Base-by-base conservation (phyloP, 2,113 vertebrate species). In the Thomomys bottae region DNA sequence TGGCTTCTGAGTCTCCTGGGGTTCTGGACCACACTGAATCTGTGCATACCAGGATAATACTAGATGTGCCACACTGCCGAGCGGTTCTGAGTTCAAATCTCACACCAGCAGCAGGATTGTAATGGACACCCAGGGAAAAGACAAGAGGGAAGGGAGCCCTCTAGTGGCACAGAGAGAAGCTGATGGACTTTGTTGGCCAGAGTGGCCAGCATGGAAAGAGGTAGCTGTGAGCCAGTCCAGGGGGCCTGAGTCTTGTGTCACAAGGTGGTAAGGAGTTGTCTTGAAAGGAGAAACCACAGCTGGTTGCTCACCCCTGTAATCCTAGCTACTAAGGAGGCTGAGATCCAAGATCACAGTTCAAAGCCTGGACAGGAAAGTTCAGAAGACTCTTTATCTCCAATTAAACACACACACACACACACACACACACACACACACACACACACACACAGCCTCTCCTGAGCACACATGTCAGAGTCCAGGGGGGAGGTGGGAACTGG, bases 21-120 rank as follows among this genome's bases (percentile, higher is more conserved):
- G 21, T 8, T 2, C 71, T 17, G 0, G 5, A 40, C 28, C 34
- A 45, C 38, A 15, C 64, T 70, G 23, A 17, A 54, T 72, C 6
- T 59, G 40, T 36, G 28, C 36, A 17, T 63, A 4, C 24, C 18
- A 57, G 26, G 57, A 34, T 68, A 28, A 54, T 54, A 54, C 11
- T 17, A 54, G 70, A 2, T 30, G 59, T 20, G 12, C 64, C 64
- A 34, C 30, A 5, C 8, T 23, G 54, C 75, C 63, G 30, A 17
- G 30, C 1, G 12, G 34, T 66, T 42, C 24, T 59, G 64, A 36
- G 2, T 0, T 66, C 64, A 3, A 3, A n/a, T 36, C 83, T 21
- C 3, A 0, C 1, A 5, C 26, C 18, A 2, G 9, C 20, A 30
- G 36, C 49, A 24, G 0, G 90, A 45, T 32, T 9, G 14, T 0